These are phyloP conservation scores for Nymphalis urticae DNA, from an alignment of 2,888 invertebrate genomes.

Conservation along the genomic window DNA sequence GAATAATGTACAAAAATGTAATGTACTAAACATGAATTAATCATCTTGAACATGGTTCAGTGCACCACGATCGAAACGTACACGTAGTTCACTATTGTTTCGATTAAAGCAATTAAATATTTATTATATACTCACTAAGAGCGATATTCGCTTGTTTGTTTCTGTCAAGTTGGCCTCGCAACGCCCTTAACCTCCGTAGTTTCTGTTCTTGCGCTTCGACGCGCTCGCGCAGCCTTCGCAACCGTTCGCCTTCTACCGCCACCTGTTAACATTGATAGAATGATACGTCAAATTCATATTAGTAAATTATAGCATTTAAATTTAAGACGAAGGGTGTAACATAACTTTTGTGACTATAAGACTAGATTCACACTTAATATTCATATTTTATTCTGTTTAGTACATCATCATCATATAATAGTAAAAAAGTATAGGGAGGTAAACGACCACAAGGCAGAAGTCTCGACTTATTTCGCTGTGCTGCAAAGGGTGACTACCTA, in stretches of 20 bases:
- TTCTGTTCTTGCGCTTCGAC: constrained; percentile 98
- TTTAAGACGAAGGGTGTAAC: too few relatives aligned
- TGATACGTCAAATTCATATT: constrained; percentile 1
- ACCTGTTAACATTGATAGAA: constrained; percentile 58
- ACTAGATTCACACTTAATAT: too few relatives aligned
- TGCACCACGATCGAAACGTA: background rate
- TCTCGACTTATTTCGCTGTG: too few relatives aligned
- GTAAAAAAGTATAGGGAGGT: too few relatives aligned
- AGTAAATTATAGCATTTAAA: background rate
- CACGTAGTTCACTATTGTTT: background rate
- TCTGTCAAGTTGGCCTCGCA: constrained; percentile 96
- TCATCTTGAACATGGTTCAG: background rate
- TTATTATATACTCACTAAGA: constrained; percentile 86
- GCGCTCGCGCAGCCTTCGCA: constrained; percentile 92
- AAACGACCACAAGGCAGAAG: too few relatives aligned
- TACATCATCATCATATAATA: too few relatives aligned
- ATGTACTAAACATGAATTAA: constrained; percentile 1
- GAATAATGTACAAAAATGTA: too few relatives aligned
- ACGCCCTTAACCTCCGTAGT: constrained; percentile 92
- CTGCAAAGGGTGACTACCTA: too few relatives aligned
- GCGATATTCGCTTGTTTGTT: constrained; percentile 95
- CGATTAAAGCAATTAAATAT: background rate
- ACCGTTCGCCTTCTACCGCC: constrained; percentile 93
- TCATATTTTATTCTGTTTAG: too few relatives aligned
- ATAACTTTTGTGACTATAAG: too few relatives aligned